Conservation (phyloP, 2,888 invertebrate species). For the Colostygia pectinataria region DNA sequence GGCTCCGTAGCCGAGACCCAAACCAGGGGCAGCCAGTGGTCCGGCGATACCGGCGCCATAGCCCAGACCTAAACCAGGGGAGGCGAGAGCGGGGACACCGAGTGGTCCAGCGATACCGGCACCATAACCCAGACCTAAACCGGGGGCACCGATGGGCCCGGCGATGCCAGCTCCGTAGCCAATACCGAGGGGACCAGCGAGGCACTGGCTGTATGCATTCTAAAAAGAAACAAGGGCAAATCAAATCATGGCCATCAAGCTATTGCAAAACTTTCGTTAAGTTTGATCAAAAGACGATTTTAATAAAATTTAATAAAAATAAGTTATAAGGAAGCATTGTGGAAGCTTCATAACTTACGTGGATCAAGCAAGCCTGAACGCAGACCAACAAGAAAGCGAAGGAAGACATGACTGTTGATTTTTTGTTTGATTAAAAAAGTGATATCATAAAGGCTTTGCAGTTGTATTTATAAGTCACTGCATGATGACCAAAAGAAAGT, state of each 20-base stretch:
- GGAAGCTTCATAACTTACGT: no score
- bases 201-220: constrained; percentile 19
- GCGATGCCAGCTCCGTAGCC: no score
- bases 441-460: neutral
- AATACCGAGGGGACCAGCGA: constrained; percentile 4
- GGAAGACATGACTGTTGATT: constrained; percentile 35
- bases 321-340: no score
- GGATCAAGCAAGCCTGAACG: constrained; percentile 51
- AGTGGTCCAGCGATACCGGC: constrained; percentile 3
- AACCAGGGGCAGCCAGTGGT: constrained; percentile 3
- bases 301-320: no score
- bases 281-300: no score
- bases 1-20: constrained; percentile 7
- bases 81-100: neutral
- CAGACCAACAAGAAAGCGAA: constrained; percentile 44
- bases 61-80: neutral
- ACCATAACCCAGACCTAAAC: constrained; percentile 1
- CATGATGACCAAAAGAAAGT: neutral
- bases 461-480: neutral
- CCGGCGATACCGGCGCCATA: constrained; percentile 6
- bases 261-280: no score
- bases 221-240: constrained; percentile 9
- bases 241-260: no score
- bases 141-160: neutral
- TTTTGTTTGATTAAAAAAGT: neutral